phyloP scores from a whole-genome alignment of 2,888 invertebrate genomes.

The Eristalis pertinax region DNA sequence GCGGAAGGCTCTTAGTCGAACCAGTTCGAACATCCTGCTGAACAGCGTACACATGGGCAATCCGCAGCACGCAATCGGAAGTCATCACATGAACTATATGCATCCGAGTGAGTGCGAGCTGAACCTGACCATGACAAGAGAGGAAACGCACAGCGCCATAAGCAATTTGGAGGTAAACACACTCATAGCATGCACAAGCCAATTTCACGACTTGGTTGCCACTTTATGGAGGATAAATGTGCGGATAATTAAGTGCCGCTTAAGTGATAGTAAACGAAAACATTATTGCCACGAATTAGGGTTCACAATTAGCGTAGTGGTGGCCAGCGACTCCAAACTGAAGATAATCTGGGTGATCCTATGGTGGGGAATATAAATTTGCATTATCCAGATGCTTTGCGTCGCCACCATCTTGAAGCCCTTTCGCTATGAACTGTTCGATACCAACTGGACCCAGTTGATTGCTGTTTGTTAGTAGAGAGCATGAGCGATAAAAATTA shows the following conservation, averaged over 20 bases:
- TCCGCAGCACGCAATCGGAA: slow-evolving; percentile 87
- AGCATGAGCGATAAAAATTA: slow-evolving; percentile 6
- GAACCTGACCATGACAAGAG: slow-evolving; percentile 79
- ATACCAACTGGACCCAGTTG: neutral
- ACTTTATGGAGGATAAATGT: slow-evolving; percentile 51
- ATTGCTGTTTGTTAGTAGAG: neutral
- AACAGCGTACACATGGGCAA: slow-evolving; percentile 93
- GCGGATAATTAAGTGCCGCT: slow-evolving; percentile 65
- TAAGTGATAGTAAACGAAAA: slow-evolving; percentile 63
- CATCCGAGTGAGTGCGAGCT: slow-evolving; percentile 85
- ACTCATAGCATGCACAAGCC: slow-evolving; percentile 10
- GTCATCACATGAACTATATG: slow-evolving; percentile 83
- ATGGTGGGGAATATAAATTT: slow-evolving; percentile 14
- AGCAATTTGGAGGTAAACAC: slow-evolving; percentile 81
- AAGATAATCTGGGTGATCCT: slow-evolving; percentile 34
- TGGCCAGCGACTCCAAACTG: slow-evolving; percentile 20
- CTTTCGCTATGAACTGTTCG: neutral
- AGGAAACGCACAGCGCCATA: slow-evolving; percentile 81
- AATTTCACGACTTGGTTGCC: slow-evolving; percentile 46
- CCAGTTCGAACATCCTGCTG: slow-evolving; percentile 92
- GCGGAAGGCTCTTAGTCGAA: slow-evolving; percentile 90
- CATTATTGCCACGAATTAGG: slow-evolving; percentile 51
- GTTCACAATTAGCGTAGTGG: slow-evolving; percentile 44
- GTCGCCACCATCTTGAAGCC: neutral
- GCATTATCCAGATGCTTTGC: neutral